Conservation (phyloP, 1,140 invertebrate species). For the Manduca sexta region DNA sequence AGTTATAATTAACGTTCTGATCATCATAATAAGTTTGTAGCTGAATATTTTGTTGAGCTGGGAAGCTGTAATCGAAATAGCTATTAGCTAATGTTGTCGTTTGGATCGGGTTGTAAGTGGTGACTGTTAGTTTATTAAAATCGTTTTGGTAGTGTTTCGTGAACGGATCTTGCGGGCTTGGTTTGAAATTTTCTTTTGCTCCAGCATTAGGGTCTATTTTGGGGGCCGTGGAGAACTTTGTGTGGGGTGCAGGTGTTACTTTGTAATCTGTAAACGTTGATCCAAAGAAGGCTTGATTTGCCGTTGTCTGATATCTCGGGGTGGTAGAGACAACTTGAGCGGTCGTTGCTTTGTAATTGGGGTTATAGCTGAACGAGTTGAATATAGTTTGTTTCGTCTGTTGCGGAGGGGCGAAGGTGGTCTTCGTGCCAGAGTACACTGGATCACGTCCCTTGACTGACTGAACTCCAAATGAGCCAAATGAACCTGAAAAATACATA, state of each 20-base stretch:
- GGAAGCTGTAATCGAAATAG: slow-evolving; percentile 30
- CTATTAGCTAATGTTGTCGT: slow-evolving; percentile 42
- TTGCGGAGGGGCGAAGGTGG: slow-evolving; percentile 45
- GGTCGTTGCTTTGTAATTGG: slow-evolving; percentile 48
- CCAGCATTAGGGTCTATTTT: slow-evolving; percentile 58
- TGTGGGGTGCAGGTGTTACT: slow-evolving; percentile 38
- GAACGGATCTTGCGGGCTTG: slow-evolving; percentile 67
- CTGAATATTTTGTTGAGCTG: slow-evolving; percentile 24
- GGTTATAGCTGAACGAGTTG: slow-evolving; percentile 54
- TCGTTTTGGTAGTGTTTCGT: slow-evolving; percentile 41
- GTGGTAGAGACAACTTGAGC: slow-evolving; percentile 46
- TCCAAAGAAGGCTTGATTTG: slow-evolving; percentile 40
- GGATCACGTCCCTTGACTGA: slow-evolving; percentile 63
- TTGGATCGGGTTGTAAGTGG: slow-evolving; percentile 58
- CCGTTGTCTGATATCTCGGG: slow-evolving; percentile 45
- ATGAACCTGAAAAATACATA: slow-evolving; percentile 55
- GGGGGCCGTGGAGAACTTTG: slow-evolving; percentile 38
- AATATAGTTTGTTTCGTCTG: slow-evolving; percentile 57
- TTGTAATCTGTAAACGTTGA: slow-evolving; percentile 47
- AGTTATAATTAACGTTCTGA: slow-evolving; percentile 32
- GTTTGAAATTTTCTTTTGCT: slow-evolving; percentile 51
- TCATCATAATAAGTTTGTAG: slow-evolving; percentile 39
- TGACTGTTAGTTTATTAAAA: slow-evolving; percentile 48
- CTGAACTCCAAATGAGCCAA: slow-evolving; percentile 65
- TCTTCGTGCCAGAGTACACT: slow-evolving; percentile 44